Base-by-base conservation (phyloP, 2,113 vertebrate species). In the Spheniscus mendiculus region DNA sequence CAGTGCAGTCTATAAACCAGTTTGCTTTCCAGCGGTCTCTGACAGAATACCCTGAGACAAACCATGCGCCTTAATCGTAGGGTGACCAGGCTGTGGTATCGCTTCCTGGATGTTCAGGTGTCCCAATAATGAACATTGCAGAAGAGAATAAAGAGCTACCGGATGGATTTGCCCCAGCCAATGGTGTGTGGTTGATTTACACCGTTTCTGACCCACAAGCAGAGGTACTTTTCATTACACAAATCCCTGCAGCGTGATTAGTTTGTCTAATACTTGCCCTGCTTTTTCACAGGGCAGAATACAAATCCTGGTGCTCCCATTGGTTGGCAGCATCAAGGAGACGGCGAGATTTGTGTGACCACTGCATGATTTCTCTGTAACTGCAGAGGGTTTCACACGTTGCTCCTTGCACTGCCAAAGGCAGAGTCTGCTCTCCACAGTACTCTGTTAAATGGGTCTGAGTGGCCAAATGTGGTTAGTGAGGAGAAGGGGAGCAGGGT, bases 251-350 rank as follows among this genome's bases (percentile, higher is more conserved):
- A 53, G 73, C 4, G 9, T 94, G 95, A 96, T 96, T 94, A 82
- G 87, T 93, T 96, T 96, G 83, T 77, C 61, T 95, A 96, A 97
- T 82, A 49, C 73, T 89, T 84, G 93, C 80, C 86, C 88, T 96
- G 92, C 90, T 96, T 96, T 96, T 95, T 76, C 92, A 77, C 45
- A 83, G 93, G 83, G 80, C 82, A 74, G 61, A 81, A 84, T 49
- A 52, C 52, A 97, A 95, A 93, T 94, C 72, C 89, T 52, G 84
- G 77, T 53, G 77, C 80, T 95, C 9, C 89, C 72, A 72, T 89
- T 97, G 94, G 80, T 20, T 94, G 92, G 90, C 81, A 86, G 88
- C 52, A 44, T 8, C 69, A 15, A 89, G 85, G 69, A 80, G 65
- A 36, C 11, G 9, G 65, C 0, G 5, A 83, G 96, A 83, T 90